These are phyloP conservation scores for Drosophila villosipedis DNA, from an alignment of 2,888 invertebrate genomes.

Conservation along the genomic window DNA sequence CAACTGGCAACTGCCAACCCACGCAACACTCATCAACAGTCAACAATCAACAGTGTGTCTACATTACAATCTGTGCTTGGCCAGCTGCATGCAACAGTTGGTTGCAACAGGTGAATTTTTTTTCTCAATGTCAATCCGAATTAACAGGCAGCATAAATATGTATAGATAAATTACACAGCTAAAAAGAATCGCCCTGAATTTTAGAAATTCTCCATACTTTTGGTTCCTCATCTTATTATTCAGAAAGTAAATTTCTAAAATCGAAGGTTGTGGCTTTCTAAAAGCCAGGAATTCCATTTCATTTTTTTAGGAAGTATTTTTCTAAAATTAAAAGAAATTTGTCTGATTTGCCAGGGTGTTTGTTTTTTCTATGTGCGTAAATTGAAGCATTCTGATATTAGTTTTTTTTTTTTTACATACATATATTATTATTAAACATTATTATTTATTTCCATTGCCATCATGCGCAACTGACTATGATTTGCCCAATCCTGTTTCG, in stretches of 20 bases:
- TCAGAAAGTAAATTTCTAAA: neutral
- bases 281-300: too few relatives aligned
- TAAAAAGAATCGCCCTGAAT: neutral
- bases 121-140: neutral
- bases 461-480: neutral
- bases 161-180: neutral
- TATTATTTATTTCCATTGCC: neutral
- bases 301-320: too few relatives aligned
- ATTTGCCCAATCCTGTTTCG: neutral
- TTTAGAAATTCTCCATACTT: neutral
- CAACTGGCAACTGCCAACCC: conserved; percentile 9
- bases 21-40: conserved; percentile 26
- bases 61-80: conserved; percentile 17
- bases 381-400: neutral
- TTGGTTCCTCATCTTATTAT: neutral
- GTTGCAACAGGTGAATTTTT: conserved; percentile 20
- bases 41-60: neutral
- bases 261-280: neutral
- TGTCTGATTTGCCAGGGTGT: neutral
- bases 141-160: neutral
- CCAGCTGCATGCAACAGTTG: conserved; percentile 36
- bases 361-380: neutral
- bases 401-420: neutral
- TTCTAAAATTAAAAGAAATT: too few relatives aligned
- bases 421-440: neutral